phyloP scores from a whole-genome alignment of 92 coral and sea anemone species.

The Montipora capitata region DNA sequence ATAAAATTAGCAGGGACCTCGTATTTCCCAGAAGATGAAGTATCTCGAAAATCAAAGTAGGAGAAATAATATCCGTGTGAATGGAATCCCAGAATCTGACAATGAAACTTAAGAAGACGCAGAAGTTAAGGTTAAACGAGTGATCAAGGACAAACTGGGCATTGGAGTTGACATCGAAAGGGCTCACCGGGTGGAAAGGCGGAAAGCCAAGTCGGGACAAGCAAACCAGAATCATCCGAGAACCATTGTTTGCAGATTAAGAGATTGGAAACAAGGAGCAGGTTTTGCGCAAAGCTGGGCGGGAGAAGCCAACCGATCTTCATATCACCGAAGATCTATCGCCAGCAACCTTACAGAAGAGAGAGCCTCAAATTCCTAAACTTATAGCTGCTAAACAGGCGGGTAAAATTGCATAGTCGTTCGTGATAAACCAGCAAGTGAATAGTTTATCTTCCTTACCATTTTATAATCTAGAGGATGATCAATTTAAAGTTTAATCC shows the following conservation, averaged over 20 bases:
- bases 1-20: background rate
- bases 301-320: no score
- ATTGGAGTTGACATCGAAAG: background rate
- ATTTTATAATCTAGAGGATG: slow-evolving; percentile 31
- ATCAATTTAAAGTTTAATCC: slow-evolving; percentile 54
- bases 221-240: slow-evolving; percentile 7
- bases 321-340: background rate
- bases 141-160: slow-evolving; percentile 9
- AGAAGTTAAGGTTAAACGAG: slow-evolving; percentile 31
- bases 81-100: slow-evolving; percentile 41
- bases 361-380: slow-evolving; percentile 22
- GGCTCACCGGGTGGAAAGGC: background rate
- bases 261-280: slow-evolving; percentile 4
- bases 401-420: slow-evolving; percentile 28
- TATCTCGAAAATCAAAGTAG: slow-evolving; percentile 35
- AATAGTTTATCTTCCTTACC: slow-evolving; percentile 26
- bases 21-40: slow-evolving; percentile 8
- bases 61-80: slow-evolving; percentile 35
- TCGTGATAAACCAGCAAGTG: slow-evolving; percentile 53
- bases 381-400: background rate
- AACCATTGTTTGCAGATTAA: slow-evolving; percentile 3
- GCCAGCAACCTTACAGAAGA: slow-evolving; percentile 8
- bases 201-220: no score
- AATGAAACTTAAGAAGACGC: slow-evolving; percentile 22
- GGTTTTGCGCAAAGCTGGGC: background rate